Evolutionary conservation across 2,888 invertebrate genomes (phyloP), one percentile per base, ranked within the genome.

Genomic region (Lasioglossum malachurum): DNA sequence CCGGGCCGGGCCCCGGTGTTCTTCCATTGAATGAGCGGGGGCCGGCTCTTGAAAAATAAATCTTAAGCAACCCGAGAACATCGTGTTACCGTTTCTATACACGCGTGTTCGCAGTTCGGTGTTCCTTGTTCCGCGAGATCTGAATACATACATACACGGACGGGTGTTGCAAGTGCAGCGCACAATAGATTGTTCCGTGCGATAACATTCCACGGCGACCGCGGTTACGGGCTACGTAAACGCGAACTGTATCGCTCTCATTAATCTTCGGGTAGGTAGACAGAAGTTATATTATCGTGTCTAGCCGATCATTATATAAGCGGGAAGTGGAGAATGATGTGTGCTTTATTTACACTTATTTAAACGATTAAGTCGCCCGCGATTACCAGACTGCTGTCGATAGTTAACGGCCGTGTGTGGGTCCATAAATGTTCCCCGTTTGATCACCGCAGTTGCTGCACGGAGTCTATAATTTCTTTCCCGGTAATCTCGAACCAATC

Each of bases 251-350:
- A 69, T 38, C 69, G 69, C 38, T 38, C 38, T 69, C 69, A 69
- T 69, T 69, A 69, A 69, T 69, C 69, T 69, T 64, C 60, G 60
- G 60, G 31, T n/a, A 19, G 31, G 67, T 38, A 38, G 69, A 69
- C 69, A 69, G 69, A 69, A 69, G 69, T 69, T 69, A 69, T 69
- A 69, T 69, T 69, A 69, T 69, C 69, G 69, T 69, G 69, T 69
- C 69, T 69, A 69, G 69, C 69, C 69, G 69, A 69, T 69, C 69
- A 69, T 69, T 69, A 69, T 69, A 38, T 69, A 69, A 69, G 69
- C 38, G 38, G 69, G 23, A 75, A 75, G 41, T 19, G 16, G 31
- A 38, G 16, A 75, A 46, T 35, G 71, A 38, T 53, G 60, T 38
- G 71, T 14, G 60, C n/a, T 72, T 81, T 44, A 72, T 60, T 60